These are phyloP conservation scores for Caradrina kadenii DNA, from an alignment of 2,888 invertebrate species.

Conservation along the genomic window DNA sequence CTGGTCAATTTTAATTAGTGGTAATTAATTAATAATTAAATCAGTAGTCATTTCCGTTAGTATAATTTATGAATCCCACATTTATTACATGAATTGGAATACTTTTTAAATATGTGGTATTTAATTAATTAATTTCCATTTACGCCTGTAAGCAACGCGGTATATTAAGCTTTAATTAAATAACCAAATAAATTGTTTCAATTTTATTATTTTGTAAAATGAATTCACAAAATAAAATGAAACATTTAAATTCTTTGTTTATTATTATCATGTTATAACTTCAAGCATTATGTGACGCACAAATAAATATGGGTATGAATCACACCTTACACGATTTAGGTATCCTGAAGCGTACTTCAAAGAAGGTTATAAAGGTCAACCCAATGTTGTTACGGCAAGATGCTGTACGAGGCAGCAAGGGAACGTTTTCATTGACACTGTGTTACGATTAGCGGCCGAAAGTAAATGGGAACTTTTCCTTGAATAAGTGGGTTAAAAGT, in stretches of 20 bases:
- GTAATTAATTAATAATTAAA: constrained; percentile 23
- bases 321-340: neutral
- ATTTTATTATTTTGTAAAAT: neutral
- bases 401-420: too few relatives aligned
- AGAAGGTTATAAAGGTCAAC: neutral
- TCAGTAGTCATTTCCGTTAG: constrained; percentile 43
- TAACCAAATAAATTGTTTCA: neutral
- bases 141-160: neutral
- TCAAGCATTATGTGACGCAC: too few relatives aligned
- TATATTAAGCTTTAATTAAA: constrained; percentile 5
- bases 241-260: too few relatives aligned
- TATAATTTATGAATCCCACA: constrained; percentile 20
- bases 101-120: constrained; percentile 22
- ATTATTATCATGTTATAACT: too few relatives aligned
- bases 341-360: neutral
- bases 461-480: neutral
- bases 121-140: constrained; percentile 21
- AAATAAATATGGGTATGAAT: neutral
- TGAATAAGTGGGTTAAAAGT: neutral
- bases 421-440: neutral
- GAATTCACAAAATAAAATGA: neutral
- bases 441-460: neutral
- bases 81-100: constrained; percentile 25
- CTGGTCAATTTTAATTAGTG: constrained; percentile 24
- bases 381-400: neutral